A percentile compares a stretch with the other conserved stretches of the same genome.
Evolutionary conservation across 2,888 invertebrate genomes (phyloP).

Genomic region (Drymonia ruficornis): DNA sequence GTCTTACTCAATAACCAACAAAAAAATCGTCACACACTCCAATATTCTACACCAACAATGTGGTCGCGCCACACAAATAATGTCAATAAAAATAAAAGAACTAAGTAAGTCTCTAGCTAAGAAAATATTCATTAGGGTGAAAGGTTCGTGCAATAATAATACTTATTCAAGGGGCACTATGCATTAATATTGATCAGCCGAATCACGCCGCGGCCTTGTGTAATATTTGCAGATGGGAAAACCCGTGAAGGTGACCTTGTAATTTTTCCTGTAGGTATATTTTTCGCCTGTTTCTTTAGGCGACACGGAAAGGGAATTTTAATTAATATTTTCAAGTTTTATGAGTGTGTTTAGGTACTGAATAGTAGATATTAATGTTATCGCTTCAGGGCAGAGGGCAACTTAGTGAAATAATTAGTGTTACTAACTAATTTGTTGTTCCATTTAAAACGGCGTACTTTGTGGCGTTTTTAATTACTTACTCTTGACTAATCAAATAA

Average conservation of each 20-base stretch:
- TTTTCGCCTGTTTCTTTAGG: slow-evolving; percentile 26
- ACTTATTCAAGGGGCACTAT: slow-evolving; percentile 46
- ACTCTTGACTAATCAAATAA: too few relatives aligned
- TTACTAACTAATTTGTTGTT: background rate
- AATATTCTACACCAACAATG: background rate
- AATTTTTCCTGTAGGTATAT: slow-evolving; percentile 32
- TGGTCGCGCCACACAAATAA: slow-evolving; percentile 13
- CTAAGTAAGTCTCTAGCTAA: slow-evolving; percentile 42
- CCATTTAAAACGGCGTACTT: too few relatives aligned
- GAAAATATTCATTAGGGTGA: slow-evolving; percentile 62
- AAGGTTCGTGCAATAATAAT: slow-evolving; percentile 54
- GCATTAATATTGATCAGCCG: slow-evolving; percentile 57
- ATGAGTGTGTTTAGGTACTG: slow-evolving; percentile 18
- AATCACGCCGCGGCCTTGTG: slow-evolving; percentile 45
- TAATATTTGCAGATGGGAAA: slow-evolving; percentile 41
- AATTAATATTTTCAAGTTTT: slow-evolving; percentile 27
- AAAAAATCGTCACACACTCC: background rate
- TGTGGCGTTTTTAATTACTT: too few relatives aligned
- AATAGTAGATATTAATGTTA: slow-evolving; percentile 24
- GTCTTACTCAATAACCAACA: background rate
- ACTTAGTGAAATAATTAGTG: background rate
- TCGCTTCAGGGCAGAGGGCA: slow-evolving; percentile 13
- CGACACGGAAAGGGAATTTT: slow-evolving; percentile 16
- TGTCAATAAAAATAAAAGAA: slow-evolving; percentile 44
- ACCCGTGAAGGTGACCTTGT: slow-evolving; percentile 40